Evolutionary conservation across 2,888 invertebrate species (phyloP), one percentile per base, ranked within the genome.

Genomic region (Cheilosia impressa): DNA sequence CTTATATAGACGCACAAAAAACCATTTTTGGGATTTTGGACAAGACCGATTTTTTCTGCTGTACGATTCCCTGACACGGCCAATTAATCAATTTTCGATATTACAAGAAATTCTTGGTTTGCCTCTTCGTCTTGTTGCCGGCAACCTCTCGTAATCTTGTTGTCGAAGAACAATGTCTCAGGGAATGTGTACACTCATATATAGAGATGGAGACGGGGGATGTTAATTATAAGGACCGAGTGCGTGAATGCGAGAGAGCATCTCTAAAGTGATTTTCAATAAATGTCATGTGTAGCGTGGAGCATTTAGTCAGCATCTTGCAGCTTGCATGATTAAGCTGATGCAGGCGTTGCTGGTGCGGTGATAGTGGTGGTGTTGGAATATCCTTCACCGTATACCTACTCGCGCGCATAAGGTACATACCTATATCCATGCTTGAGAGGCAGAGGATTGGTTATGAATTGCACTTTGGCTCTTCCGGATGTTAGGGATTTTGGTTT

Each of bases 41-140:
- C 87, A 87, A 85, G 87, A 87, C 68, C 82, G 76, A 79, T 72
- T 87, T 78, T 82, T 80, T 85, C 76, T 84, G 50, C 69, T 82
- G 80, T 71, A 88, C 87, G 65, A 77, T 87, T 77, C 87, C 81
- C 88, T 89, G 91, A 89, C 91, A 90, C 88, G 83, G 79, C 89
- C 89, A 90, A 91, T 91, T 91, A 91, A 91, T 91, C 92, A 91
- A 89, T 88, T 90, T 89, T 89, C 91, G 90, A 91, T 91, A 90
- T 89, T 90, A 88, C 89, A 89, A 88, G 87, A 85, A 88, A 89
- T 81, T 72, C 69, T 65, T 78, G 47, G 72, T 77, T 17, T 38
- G 43, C 53, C 43, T 19, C 60, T 53, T 60, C 55, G 58, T 60
- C 27, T 52, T 34, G 58, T 62, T 62, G 55, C 68, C 71, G 53